A percentile compares a stretch with the other conserved stretches of the same genome.
Evolutionary conservation across 2,888 invertebrate species (phyloP).

Genomic region (Spisula solida): DNA sequence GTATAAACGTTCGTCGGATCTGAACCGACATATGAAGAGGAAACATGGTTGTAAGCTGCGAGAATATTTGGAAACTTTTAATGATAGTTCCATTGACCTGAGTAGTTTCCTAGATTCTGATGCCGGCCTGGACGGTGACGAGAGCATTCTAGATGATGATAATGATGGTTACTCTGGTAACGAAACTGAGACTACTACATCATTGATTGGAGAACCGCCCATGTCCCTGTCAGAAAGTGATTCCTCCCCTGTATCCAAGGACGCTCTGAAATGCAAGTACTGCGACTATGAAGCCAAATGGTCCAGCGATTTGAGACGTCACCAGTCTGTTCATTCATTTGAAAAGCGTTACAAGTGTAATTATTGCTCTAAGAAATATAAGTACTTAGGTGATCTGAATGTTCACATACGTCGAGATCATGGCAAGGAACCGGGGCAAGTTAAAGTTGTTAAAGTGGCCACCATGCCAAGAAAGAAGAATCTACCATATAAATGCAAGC

Average conservation of each 20-base stretch:
- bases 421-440: conserved; percentile 87
- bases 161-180: conserved; percentile 54
- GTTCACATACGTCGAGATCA: conserved; percentile 92
- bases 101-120: conserved; percentile 35
- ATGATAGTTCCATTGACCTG: conserved; percentile 22
- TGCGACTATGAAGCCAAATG: conserved; percentile 87
- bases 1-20: conserved; percentile 84
- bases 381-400: conserved; percentile 91
- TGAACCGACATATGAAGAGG: conserved; percentile 85
- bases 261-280: conserved; percentile 82
- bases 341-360: conserved; percentile 86
- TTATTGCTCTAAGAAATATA: conserved; percentile 92
- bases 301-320: conserved; percentile 86
- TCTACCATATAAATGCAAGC: conserved; percentile 90
- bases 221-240: conserved; percentile 67
- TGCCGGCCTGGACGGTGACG: conserved; percentile 51
- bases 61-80: conserved; percentile 72
- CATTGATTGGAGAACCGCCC: conserved; percentile 45
- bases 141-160: conserved; percentile 1
- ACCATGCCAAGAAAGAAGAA: conserved; percentile 77
- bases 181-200: conserved; percentile 29
- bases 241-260: conserved; percentile 41
- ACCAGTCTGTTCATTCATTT: conserved; percentile 86
- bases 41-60: conserved; percentile 83
- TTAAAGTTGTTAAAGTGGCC: conserved; percentile 77